Base-by-base conservation (phyloP, 2,113 vertebrate genomes). In the Ameiurus melas region DNA sequence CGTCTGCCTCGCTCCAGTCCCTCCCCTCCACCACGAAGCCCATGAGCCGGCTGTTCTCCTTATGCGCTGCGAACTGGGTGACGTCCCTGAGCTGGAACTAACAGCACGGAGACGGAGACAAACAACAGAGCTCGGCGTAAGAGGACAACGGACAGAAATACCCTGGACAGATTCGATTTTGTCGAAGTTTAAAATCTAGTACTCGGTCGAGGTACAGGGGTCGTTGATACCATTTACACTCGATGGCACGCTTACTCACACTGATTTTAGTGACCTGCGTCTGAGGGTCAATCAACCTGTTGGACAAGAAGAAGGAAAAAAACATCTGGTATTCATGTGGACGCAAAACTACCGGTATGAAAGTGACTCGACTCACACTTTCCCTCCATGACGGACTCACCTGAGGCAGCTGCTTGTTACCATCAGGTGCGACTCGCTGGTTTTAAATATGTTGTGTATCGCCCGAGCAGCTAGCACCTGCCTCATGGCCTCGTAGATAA, bases 371-470 rank as follows among this genome's bases (percentile, higher is more conserved):
- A 9, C 3, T 19, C 14, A 30, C 14, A 80, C 16, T 33, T 33
- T 30, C 17, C 36, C 60, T 57, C 2, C 19, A 51, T 3, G 19
- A 7, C 66, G 5, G 39, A 86, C 25, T 70, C 92, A 98, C 98
- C 97, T 97, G 92, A 99, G 57, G 83, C 91, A 94, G 81, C 95
- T 96, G 89, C 97, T 99, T 92, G 97, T 98, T 91, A 99, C 96
- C 97, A 99, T 96, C 92, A 99, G 96, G 62, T 99, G 98, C 2
- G 97, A 97, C 75, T 99, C 99, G 0, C 97, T 95, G 91, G 94
- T 99, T 13, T 96, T 97, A 95, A 99, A 99, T 93, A 99, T 98
- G 95, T 99, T 99, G 92, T 99, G 99, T 79, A 99, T 98, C 58
- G 99, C 98, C 2, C 98, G 95, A 12, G 99, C 98, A 0, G 98